Evolutionary conservation across 2,888 invertebrate species (phyloP).

Genomic region (Diadegma fenestrale): DNA sequence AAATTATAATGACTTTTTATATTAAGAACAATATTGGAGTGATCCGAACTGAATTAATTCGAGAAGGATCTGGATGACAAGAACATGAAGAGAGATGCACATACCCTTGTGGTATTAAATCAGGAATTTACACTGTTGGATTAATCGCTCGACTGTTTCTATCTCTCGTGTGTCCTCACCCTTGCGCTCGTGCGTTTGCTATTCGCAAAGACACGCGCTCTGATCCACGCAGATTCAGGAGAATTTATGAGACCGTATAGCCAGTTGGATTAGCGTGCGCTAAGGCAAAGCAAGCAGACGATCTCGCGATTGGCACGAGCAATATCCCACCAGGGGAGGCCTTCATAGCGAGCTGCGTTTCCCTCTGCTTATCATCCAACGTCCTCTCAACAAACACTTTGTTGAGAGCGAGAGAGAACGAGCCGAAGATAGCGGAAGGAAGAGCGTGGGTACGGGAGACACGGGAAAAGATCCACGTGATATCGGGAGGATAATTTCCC

Average conservation of each 20-base stretch:
- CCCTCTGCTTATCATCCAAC: conserved; percentile 35
- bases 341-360: conserved; percentile 10
- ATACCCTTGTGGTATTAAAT: conserved; percentile 27
- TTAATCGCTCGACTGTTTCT: conserved; percentile 43
- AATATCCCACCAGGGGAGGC: conserved; percentile 14
- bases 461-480: conserved; percentile 21
- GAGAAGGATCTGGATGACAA: background rate
- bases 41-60: background rate
- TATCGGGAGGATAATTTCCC: conserved; percentile 60
- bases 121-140: conserved; percentile 46
- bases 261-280: conserved; percentile 53
- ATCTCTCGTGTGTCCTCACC: conserved; percentile 23
- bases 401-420: conserved; percentile 21
- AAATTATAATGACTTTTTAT: background rate
- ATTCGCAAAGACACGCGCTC: conserved; percentile 32
- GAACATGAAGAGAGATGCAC: conserved; percentile 12
- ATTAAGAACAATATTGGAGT: background rate
- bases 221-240: conserved; percentile 45
- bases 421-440: background rate
- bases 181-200: background rate
- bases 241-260: conserved; percentile 59
- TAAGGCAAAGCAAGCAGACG: conserved; percentile 40
- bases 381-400: conserved; percentile 48
- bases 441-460: background rate
- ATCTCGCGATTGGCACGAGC: conserved; percentile 43